These are phyloP conservation scores for Eulithis prunata DNA, from an alignment of 2,888 invertebrate species.

Conservation along the genomic window DNA sequence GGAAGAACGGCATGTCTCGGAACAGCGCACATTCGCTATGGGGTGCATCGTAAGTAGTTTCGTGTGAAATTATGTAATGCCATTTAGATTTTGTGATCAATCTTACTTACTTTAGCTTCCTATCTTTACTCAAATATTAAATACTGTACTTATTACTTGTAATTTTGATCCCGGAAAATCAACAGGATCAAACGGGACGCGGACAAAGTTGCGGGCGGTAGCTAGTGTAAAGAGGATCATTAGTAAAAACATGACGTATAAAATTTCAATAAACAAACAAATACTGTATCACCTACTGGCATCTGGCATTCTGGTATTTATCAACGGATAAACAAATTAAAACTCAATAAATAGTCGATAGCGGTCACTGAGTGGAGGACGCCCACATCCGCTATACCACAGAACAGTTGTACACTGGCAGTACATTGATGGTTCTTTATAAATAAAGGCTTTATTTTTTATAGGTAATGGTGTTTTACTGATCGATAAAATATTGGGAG, in stretches of 20 bases:
- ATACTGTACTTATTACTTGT: too few species aligned
- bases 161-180: too few species aligned
- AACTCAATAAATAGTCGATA: conserved; percentile 22
- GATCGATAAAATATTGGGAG: too few species aligned
- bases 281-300: conserved; percentile 11
- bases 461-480: too few species aligned
- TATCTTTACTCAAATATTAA: too few species aligned
- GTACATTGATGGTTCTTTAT: too few species aligned
- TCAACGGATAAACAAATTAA: conserved; percentile 35
- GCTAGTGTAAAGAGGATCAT: too few species aligned
- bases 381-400: conserved; percentile 18
- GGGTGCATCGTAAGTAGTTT: conserved; percentile 44
- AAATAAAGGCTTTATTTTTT: too few species aligned
- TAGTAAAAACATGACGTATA: conserved; percentile 6
- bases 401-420: not conserved
- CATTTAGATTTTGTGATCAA: conserved; percentile 8
- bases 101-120: not conserved
- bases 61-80: conserved; percentile 21
- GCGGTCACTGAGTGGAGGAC: conserved; percentile 16
- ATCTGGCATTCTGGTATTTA: conserved; percentile 28
- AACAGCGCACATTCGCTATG: conserved; percentile 40
- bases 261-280: conserved; percentile 12
- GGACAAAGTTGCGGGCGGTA: too few species aligned
- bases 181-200: too few species aligned
- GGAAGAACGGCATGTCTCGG: conserved; percentile 45